A percentile compares a stretch with the other conserved stretches of the same genome.
phyloP scores from a whole-genome alignment of 2,113 vertebrate genomes.

The Myrmophylax atrothorax region DNA sequence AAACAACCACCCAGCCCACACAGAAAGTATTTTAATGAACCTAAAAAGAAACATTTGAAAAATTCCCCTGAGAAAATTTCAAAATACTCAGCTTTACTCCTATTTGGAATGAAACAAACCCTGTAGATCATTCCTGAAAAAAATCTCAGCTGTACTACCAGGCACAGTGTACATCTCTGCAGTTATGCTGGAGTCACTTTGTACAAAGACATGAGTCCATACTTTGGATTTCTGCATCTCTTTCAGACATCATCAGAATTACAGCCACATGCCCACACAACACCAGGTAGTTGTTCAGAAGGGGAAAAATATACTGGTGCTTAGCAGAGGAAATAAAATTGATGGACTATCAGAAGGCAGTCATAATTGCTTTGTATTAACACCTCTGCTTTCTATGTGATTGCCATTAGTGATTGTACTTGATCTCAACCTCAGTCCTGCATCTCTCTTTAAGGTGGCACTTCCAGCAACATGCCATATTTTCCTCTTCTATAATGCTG shows the following conservation, averaged over 20 bases:
- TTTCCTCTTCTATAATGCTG: background rate
- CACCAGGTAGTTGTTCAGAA: background rate
- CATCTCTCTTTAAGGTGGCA: background rate
- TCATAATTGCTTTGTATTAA: background rate
- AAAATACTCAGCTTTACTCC: background rate
- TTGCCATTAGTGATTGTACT: background rate
- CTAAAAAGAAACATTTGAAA: background rate
- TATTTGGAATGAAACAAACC: background rate
- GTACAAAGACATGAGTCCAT: background rate
- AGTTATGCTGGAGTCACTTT: background rate
- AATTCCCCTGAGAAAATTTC: background rate
- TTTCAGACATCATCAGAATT: background rate
- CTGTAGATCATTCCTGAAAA: background rate
- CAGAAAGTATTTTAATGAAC: background rate
- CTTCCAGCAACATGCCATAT: background rate
- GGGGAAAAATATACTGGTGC: background rate
- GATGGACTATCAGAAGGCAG: background rate
- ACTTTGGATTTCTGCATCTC: background rate
- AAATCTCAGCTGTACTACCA: accelerated
- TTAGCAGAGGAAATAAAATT: slow-evolving; percentile 21
- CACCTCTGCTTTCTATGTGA: background rate
- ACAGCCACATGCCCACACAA: background rate
- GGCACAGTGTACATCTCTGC: background rate
- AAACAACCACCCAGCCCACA: background rate
- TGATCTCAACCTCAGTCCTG: background rate